Evolutionary conservation across 2,888 invertebrate species (phyloP).

Genomic region (Crossocerus cetratus): DNA sequence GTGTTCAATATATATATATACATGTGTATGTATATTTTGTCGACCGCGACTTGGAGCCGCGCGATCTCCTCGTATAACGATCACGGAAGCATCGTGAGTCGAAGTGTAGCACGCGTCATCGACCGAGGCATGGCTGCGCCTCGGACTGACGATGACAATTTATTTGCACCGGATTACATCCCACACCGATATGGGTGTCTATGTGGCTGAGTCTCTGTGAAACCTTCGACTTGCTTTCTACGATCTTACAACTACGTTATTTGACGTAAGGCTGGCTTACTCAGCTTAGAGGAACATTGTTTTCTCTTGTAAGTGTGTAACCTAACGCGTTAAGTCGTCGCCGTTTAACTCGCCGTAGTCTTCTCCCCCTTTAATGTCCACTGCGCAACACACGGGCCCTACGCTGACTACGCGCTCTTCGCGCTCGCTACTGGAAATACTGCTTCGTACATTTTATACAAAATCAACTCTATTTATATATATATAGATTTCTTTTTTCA

Average conservation of each 20-base stretch:
- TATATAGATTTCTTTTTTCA: conserved; percentile 46
- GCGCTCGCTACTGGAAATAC: conserved; percentile 65
- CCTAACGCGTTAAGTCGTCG: conserved; percentile 44
- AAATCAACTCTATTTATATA: conserved; percentile 58
- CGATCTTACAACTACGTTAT: conserved; percentile 58
- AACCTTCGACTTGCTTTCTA: conserved; percentile 29
- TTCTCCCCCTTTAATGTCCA: conserved; percentile 20
- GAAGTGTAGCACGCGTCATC: background rate
- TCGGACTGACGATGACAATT: background rate
- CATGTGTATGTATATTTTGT: conserved; percentile 32
- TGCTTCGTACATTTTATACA: conserved; percentile 67
- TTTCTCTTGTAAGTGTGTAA: conserved; percentile 66
- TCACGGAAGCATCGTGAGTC: conserved; percentile 43
- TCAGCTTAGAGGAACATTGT: conserved; percentile 76
- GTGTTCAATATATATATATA: conserved; percentile 8
- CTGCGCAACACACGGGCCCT: conserved; percentile 40
- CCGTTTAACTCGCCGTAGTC: conserved; percentile 36
- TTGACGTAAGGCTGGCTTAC: conserved; percentile 76
- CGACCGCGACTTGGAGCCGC: conserved; percentile 15
- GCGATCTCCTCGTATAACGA: conserved; percentile 31
- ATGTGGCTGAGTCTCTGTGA: too few relatives aligned
- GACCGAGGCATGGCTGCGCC: conserved; percentile 9
- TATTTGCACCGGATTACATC: conserved; percentile 21
- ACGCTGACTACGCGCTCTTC: conserved; percentile 49
- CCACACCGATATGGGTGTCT: conserved; percentile 15